These are phyloP conservation scores for Oasisia sp. DNA, from an alignment of 2,888 invertebrate species.

Conservation along the genomic window DNA sequence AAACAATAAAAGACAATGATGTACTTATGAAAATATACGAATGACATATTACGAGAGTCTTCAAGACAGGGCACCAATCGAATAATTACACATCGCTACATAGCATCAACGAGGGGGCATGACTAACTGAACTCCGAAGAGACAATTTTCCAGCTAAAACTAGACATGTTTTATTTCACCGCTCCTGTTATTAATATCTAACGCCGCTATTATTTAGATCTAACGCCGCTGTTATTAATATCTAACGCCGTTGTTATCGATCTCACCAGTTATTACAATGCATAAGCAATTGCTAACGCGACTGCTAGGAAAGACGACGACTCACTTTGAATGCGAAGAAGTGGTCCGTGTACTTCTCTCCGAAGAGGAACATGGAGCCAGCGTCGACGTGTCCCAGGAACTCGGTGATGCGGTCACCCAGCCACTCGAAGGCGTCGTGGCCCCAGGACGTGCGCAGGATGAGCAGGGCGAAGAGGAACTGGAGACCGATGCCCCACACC, in stretches of 20 bases:
- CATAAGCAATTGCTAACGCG: neutral
- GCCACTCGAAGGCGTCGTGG: constrained; percentile 73
- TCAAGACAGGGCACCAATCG: too few relatives aligned
- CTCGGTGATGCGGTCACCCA: constrained; percentile 44
- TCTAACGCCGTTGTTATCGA: neutral
- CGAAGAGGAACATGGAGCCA: constrained; percentile 87
- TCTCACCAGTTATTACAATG: neutral
- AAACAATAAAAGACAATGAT: too few relatives aligned
- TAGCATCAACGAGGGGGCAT: too few relatives aligned
- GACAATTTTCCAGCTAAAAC: too few relatives aligned
- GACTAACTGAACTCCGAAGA: too few relatives aligned
- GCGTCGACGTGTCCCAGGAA: constrained; percentile 52
- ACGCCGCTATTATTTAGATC: too few relatives aligned
- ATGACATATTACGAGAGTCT: too few relatives aligned
- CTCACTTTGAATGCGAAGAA: constrained; percentile 85
- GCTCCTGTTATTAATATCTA: too few relatives aligned
- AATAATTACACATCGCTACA: too few relatives aligned
- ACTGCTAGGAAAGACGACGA: neutral
- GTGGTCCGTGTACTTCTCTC: constrained; percentile 68
- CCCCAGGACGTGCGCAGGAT: constrained; percentile 58
- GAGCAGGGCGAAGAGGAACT: constrained; percentile 67
- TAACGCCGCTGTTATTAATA: too few relatives aligned
- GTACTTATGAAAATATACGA: too few relatives aligned
- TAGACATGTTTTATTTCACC: too few relatives aligned
- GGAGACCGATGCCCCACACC: constrained; percentile 44